These are phyloP conservation scores for Silvanus unidentatus DNA, from an alignment of 2,888 invertebrate genomes.

Conservation along the genomic window DNA sequence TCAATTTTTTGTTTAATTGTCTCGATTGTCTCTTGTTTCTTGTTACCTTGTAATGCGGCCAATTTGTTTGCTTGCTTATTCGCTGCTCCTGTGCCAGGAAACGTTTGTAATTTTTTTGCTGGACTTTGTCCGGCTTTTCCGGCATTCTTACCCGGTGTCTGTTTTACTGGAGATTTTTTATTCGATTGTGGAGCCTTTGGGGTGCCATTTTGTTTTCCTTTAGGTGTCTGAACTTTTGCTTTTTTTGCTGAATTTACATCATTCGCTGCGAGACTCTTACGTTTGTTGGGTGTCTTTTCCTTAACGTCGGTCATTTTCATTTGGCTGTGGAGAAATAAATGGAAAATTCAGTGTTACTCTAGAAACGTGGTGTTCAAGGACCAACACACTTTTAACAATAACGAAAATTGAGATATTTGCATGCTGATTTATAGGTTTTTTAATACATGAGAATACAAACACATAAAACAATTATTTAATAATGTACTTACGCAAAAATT, in stretches of 20 bases:
- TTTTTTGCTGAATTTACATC: slow-evolving; percentile 22
- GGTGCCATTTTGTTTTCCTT: slow-evolving; percentile 1
- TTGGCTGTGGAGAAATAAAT: not conserved
- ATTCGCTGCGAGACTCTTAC: slow-evolving; percentile 17
- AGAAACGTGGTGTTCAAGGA: not conserved
- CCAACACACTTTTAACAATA: too few relatives aligned
- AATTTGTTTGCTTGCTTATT: slow-evolving; percentile 8
- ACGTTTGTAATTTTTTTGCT: slow-evolving; percentile 17
- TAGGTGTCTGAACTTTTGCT: slow-evolving; percentile 9
- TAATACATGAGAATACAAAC: too few relatives aligned
- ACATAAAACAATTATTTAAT: too few relatives aligned
- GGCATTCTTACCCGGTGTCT: slow-evolving; percentile 10
- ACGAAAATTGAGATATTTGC: too few relatives aligned
- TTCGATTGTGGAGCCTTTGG: slow-evolving; percentile 1
- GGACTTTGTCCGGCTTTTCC: slow-evolving; percentile 8
- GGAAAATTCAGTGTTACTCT: not conserved
- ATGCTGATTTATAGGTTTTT: too few relatives aligned
- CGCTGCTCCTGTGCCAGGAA: slow-evolving; percentile 18
- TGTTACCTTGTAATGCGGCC: slow-evolving; percentile 6
- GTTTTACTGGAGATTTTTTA: slow-evolving; percentile 4
- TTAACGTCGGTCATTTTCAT: slow-evolving; percentile 20
- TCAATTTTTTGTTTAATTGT: slow-evolving; percentile 16
- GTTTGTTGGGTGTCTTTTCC: slow-evolving; percentile 20
- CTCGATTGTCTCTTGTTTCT: slow-evolving; percentile 5
- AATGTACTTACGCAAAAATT: too few relatives aligned